These are phyloP conservation scores for Prosapia bicincta DNA, from an alignment of 2,888 invertebrate genomes.

Conservation along the genomic window DNA sequence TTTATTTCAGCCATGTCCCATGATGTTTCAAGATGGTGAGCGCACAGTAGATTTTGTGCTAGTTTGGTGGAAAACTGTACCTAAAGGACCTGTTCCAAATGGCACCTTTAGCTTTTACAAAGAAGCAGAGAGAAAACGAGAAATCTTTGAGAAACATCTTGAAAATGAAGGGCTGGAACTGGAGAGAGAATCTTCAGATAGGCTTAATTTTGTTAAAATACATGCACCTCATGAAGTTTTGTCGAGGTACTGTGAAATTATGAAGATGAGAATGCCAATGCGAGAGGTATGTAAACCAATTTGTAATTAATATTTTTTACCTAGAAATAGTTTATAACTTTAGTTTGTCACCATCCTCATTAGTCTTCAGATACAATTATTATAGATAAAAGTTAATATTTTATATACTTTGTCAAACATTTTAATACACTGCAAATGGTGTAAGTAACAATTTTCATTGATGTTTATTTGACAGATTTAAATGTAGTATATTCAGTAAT, in stretches of 20 bases:
- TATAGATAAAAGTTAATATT: too few relatives aligned
- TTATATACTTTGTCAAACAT: too few relatives aligned
- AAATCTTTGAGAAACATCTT: conserved; percentile 68
- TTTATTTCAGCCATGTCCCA: conserved; percentile 28
- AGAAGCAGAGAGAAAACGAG: conserved; percentile 51
- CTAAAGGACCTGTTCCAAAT: conserved; percentile 42
- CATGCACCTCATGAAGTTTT: conserved; percentile 82
- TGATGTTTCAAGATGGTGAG: conserved; percentile 61
- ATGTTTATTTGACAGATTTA: too few relatives aligned
- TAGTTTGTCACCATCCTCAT: too few relatives aligned
- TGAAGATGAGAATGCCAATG: conserved; percentile 93
- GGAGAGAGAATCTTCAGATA: conserved; percentile 64
- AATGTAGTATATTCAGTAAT: too few relatives aligned
- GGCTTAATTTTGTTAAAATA: conserved; percentile 72
- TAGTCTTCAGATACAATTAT: too few relatives aligned
- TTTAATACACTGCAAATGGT: too few relatives aligned
- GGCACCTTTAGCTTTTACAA: conserved; percentile 42
- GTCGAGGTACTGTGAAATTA: conserved; percentile 83
- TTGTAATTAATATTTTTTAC: too few relatives aligned
- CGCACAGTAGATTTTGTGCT: conserved; percentile 75
- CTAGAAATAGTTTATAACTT: too few relatives aligned
- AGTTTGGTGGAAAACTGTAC: conserved; percentile 64
- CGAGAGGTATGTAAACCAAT: conserved; percentile 62
- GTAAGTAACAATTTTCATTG: too few relatives aligned
- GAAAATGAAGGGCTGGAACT: conserved; percentile 69